Evolutionary conservation across 1,140 invertebrate genomes (phyloP).

Genomic region (Leptopilina boulardi): DNA sequence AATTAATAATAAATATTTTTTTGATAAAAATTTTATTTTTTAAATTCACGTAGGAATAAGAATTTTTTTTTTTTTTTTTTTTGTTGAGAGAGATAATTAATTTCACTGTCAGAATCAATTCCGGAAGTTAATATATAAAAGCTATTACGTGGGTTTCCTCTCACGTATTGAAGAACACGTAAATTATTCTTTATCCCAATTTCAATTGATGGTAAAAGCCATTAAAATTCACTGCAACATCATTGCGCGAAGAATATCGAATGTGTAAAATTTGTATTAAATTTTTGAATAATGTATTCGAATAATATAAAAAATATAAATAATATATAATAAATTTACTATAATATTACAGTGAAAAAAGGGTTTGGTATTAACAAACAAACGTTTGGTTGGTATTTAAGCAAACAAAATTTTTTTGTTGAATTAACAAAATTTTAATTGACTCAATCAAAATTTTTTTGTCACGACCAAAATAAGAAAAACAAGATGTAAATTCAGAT

Average conservation of each 20-base stretch:
- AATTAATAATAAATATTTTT: too few relatives aligned
- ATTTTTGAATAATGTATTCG: not conserved
- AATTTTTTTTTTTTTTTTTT: not conserved
- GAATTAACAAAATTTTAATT: too few relatives aligned
- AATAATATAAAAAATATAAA: not conserved
- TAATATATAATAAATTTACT: too few relatives aligned
- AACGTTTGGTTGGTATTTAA: too few relatives aligned
- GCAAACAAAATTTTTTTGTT: too few relatives aligned
- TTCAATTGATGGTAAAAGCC: not conserved
- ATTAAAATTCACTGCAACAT: not conserved
- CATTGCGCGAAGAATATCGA: not conserved
- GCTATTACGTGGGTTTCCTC: not conserved
- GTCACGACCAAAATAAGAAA: too few relatives aligned
- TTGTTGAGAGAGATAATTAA: not conserved
- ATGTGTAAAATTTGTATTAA: not conserved
- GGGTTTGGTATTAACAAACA: too few relatives aligned
- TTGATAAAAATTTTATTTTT: too few relatives aligned
- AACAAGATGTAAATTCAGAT: too few relatives aligned
- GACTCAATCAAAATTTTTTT: too few relatives aligned
- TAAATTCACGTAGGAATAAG: not conserved
- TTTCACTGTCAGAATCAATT: not conserved
- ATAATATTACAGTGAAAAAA: too few relatives aligned
- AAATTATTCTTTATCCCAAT: not conserved
- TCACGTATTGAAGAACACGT: not conserved
- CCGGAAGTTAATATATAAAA: not conserved